Conservation (phyloP, 2,113 vertebrate species). For the Microcebus griseorufus region DNA sequence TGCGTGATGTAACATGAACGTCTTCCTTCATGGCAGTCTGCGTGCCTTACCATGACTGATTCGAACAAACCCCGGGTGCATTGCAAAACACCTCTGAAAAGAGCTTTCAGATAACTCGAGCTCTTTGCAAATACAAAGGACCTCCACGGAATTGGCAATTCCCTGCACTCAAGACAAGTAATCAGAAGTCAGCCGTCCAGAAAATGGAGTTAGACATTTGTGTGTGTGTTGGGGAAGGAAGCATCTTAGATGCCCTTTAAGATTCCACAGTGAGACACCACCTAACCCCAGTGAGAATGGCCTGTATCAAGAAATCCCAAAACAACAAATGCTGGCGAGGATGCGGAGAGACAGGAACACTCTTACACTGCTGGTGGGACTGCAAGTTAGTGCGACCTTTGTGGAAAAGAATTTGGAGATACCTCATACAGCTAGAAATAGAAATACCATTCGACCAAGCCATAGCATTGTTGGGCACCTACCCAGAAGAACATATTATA, state of each 20-base stretch:
- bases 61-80: neutral
- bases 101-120: neutral
- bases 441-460: too few relatives aligned
- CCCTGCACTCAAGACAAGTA: neutral
- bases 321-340: too few relatives aligned
- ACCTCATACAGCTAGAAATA: too few relatives aligned
- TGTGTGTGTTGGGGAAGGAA: neutral
- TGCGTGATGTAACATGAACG: fast-evolving
- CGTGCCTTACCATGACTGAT: neutral
- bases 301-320: too few relatives aligned
- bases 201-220: neutral
- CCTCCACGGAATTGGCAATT: neutral
- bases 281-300: too few relatives aligned
- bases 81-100: neutral
- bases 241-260: neutral
- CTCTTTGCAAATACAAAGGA: neutral
- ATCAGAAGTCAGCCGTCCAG: neutral
- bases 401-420: too few relatives aligned
- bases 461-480: too few relatives aligned
- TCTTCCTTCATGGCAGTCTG: neutral
- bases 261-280: too few relatives aligned
- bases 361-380: too few relatives aligned
- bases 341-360: too few relatives aligned
- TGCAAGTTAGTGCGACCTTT: too few relatives aligned
- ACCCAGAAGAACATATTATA: too few relatives aligned